These are phyloP conservation scores for Odontophorus gujanensis DNA, from an alignment of 2,113 vertebrate genomes.

Conservation along the genomic window DNA sequence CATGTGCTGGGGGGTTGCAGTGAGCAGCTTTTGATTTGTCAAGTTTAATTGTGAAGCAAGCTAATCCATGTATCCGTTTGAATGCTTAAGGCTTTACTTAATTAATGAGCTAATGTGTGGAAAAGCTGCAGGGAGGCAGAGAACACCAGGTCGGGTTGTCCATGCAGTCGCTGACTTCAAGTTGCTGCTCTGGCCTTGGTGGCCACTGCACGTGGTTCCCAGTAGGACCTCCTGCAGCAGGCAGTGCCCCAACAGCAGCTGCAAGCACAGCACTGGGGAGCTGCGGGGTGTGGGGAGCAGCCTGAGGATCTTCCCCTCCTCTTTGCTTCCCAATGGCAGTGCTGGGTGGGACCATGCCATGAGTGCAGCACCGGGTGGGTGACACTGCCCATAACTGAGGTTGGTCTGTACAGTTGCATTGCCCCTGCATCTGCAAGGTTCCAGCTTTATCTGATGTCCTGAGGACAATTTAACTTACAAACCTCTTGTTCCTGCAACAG, in stretches of 20 bases:
- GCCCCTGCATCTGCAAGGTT: constrained; percentile 36
- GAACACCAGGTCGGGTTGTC: not conserved
- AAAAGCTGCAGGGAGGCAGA: not conserved
- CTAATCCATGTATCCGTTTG: constrained; percentile 31
- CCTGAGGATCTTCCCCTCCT: not conserved
- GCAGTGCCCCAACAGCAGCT: no score
- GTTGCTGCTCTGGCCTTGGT: not conserved
- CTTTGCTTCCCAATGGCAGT: not conserved
- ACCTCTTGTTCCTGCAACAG: not conserved
- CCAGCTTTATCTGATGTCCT: constrained; percentile 2
- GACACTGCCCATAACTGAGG: not conserved
- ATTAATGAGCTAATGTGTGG: not conserved
- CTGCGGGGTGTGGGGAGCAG: accelerated
- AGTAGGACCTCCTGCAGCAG: not conserved
- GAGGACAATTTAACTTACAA: not conserved
- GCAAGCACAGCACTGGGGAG: not conserved
- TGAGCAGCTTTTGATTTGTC: not conserved
- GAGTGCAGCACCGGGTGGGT: not conserved
- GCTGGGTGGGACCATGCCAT: not conserved
- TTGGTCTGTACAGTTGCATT: constrained; percentile 21
- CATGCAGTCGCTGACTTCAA: accelerated
- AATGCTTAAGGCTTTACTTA: constrained; percentile 16
- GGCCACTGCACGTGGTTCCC: not conserved
- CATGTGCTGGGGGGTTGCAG: not conserved
- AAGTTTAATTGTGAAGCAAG: not conserved